Percentiles rank a stretch among this genome's conserved stretches.
Evolutionary conservation across 2,113 vertebrate genomes (phyloP).

Genomic region (Rhinopithecus roxellana): DNA sequence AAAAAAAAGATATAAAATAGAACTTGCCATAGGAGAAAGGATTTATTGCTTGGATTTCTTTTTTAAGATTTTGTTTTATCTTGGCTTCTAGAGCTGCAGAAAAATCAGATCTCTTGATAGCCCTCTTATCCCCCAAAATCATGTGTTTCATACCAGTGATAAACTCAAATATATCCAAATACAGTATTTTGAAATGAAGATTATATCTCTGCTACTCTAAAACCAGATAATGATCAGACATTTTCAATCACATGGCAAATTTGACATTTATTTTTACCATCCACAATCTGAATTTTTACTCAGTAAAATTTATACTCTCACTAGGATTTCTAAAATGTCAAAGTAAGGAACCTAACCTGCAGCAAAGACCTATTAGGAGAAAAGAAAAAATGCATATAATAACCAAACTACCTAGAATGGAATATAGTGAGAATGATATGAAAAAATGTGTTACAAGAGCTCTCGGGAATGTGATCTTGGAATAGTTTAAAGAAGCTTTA

Average conservation of each 20-base stretch:
- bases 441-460: background rate
- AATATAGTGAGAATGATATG: background rate
- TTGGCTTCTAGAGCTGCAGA: background rate
- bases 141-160: background rate
- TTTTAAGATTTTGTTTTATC: background rate
- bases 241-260: background rate
- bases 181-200: background rate
- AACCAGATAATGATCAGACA: background rate
- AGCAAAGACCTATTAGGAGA: background rate
- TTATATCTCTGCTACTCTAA: background rate
- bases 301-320: background rate
- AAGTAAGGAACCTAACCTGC: background rate
- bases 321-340: background rate
- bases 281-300: conserved; percentile 7
- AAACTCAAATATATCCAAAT: conserved; percentile 24
- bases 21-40: background rate
- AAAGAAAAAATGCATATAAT: background rate
- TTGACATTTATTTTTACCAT: background rate
- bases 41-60: conserved; percentile 41
- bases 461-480: background rate
- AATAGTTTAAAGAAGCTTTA: background rate
- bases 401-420: background rate
- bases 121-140: background rate
- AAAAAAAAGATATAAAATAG: conserved; percentile 31
- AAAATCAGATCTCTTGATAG: background rate